These are phyloP conservation scores for Zelostemma sp. DNA, from an alignment of 1,140 invertebrate genomes.

Conservation along the genomic window DNA sequence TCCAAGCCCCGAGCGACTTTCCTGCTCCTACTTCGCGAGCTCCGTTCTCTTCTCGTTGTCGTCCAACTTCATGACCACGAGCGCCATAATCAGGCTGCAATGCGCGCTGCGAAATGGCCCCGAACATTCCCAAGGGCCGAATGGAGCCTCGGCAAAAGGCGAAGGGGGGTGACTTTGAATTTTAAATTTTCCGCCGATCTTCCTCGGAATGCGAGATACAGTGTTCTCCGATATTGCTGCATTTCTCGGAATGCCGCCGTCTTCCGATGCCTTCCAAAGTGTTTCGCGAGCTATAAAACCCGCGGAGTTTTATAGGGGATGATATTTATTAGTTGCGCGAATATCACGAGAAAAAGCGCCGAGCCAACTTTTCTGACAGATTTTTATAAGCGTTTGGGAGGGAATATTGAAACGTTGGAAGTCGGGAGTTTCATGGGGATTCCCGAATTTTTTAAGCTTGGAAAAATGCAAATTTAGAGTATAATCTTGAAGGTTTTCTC, in stretches of 20 bases:
- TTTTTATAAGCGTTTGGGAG: too few relatives aligned
- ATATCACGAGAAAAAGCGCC: neutral
- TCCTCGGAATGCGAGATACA: conserved; percentile 15
- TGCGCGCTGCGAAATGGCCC: conserved; percentile 3
- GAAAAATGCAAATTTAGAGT: too few relatives aligned
- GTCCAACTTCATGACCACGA: conserved; percentile 17
- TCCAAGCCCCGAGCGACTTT: conserved; percentile 50
- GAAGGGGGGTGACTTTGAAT: conserved; percentile 10
- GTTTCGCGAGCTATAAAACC: conserved; percentile 18
- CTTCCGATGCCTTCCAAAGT: conserved; percentile 33
- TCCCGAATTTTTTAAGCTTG: too few relatives aligned
- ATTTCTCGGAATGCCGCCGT: conserved; percentile 12
- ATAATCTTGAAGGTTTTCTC: too few relatives aligned
- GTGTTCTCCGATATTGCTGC: conserved; percentile 17
- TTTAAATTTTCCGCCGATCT: conserved; percentile 25
- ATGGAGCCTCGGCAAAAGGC: neutral
- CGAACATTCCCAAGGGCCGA: conserved; percentile 7
- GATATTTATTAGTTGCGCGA: neutral
- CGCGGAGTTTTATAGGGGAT: neutral
- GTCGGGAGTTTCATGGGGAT: too few relatives aligned
- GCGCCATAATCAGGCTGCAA: conserved; percentile 35
- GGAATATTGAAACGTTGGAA: too few relatives aligned
- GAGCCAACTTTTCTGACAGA: neutral
- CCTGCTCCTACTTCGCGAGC: neutral
- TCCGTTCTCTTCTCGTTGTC: conserved; percentile 4